Evolutionary conservation across 1,140 invertebrate genomes (phyloP), one percentile per base, ranked within the genome.

Genomic region (Temnothorax curvispinosus): DNA sequence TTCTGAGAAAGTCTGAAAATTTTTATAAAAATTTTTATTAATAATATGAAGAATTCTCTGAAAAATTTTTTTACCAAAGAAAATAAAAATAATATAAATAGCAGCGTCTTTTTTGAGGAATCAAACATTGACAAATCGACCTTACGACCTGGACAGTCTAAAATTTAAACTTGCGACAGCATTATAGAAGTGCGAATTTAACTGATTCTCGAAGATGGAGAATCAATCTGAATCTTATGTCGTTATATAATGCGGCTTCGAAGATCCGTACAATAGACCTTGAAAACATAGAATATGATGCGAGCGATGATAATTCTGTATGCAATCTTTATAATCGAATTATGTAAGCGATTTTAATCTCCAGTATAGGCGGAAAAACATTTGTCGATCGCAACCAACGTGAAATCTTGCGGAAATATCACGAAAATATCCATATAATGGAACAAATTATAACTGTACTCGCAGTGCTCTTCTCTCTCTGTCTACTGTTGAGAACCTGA

Each of bases 371-470:
- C 38, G 64, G n/a, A 35, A 58, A 38, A 56, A 41, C 35, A 21
- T 58, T 69, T 69, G 44, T 21, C 44, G 41, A 32, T 50, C n/a
- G 18, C n/a, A 38, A 54, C 15, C 35, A 3, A 9, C 50, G n/a
- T 13, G 56, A 52, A 65, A 52, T 67, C n/a, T 67, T 18, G n/a
- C 76, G 44, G 76, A 78, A 78, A 64, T 78, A 65, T 38, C 27
- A 21, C 62, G n/a, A 54, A 52, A 38, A 67, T 67, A 52, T 80
- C 32, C 60, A 54, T 80, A 80, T 52, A 80, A 67, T 67, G n/a
- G 62, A 27, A 54, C 62, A 67, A 54, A 52, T 38, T 67, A 52
- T 54, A 80, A 80, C 77, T 80, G 76, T 80, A 67, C 52, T 21
- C 47, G 27, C 41, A 0, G 11, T n/a, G 5, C 41, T 47, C 75